These are phyloP conservation scores for Emmelina monodactyla DNA, from an alignment of 2,888 invertebrate genomes.

Conservation along the genomic window DNA sequence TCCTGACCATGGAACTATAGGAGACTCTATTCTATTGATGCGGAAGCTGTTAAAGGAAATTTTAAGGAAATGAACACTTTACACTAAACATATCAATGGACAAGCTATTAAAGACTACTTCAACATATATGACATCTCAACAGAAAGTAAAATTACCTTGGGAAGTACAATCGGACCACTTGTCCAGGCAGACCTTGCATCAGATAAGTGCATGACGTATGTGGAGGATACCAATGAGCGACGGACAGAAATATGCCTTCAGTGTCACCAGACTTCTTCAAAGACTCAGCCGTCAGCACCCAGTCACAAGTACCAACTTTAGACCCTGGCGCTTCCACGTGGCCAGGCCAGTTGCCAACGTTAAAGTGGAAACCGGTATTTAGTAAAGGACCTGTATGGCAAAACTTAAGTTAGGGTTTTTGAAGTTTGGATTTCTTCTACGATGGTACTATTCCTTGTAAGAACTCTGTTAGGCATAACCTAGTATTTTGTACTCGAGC, in stretches of 20 bases:
- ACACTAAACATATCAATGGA: not conserved
- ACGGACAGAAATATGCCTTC: slow-evolving; percentile 92
- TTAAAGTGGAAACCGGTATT: slow-evolving; percentile 96
- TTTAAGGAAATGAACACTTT: not conserved
- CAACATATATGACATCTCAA: not conserved
- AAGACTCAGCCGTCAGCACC: slow-evolving; percentile 83
- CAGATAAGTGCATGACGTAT: slow-evolving; percentile 90
- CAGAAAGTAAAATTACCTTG: slow-evolving; percentile 65
- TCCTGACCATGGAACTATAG: slow-evolving; percentile 84
- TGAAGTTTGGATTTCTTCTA: no score
- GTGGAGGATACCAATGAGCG: slow-evolving; percentile 94
- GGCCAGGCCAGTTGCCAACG: slow-evolving; percentile 93
- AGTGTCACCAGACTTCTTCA: slow-evolving; percentile 79
- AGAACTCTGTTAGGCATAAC: no score
- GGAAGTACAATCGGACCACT: slow-evolving; percentile 88
- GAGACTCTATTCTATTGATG: slow-evolving; percentile 88
- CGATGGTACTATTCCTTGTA: no score
- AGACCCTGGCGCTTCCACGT: slow-evolving; percentile 88
- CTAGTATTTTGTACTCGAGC: no score
- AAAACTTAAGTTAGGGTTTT: not conserved
- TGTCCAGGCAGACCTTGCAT: slow-evolving; percentile 88
- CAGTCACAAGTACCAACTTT: slow-evolving; percentile 89
- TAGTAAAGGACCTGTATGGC: slow-evolving; percentile 73
- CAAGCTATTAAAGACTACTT: not conserved
- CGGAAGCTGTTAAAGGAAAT: slow-evolving; percentile 69